Percentiles rank a stretch among this genome's conserved stretches.
phyloP scores from a whole-genome alignment of 2,113 vertebrate genomes.

The Python bivittatus region DNA sequence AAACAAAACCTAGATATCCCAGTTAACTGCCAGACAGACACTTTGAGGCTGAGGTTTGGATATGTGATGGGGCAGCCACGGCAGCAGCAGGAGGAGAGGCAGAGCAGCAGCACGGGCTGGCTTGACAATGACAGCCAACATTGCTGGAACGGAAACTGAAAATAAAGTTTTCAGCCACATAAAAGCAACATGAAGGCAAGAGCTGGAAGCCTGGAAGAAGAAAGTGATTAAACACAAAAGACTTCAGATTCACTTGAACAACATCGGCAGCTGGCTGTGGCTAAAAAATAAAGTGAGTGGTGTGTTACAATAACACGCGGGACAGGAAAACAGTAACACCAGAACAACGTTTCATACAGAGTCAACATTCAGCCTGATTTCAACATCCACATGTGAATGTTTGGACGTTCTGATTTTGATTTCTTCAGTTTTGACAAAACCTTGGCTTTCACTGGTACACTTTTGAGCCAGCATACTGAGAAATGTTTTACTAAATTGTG shows the following conservation, averaged over 20 bases:
- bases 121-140: not conserved
- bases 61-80: not conserved
- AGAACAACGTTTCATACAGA: not conserved
- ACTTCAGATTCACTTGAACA: not conserved
- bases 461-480: not conserved
- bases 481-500: not conserved
- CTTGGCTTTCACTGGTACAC: not conserved
- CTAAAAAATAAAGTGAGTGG: not conserved
- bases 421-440: not conserved
- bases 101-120: not conserved
- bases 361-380: not conserved
- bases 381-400: not conserved
- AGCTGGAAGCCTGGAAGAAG: not conserved
- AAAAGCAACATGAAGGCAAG: not conserved
- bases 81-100: not conserved
- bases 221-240: slow-evolving; percentile 1
- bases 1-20: not conserved
- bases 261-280: not conserved
- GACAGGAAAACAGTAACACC: not conserved
- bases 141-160: slow-evolving; percentile 5
- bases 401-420: not conserved
- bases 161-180: not conserved
- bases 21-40: not conserved
- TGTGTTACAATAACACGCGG: too few relatives aligned
- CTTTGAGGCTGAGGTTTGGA: not conserved